Percentiles rank a stretch among this genome's conserved stretches.
Conservation (phyloP, 2,888 invertebrate genomes). For the Cryptus armator region DNA sequence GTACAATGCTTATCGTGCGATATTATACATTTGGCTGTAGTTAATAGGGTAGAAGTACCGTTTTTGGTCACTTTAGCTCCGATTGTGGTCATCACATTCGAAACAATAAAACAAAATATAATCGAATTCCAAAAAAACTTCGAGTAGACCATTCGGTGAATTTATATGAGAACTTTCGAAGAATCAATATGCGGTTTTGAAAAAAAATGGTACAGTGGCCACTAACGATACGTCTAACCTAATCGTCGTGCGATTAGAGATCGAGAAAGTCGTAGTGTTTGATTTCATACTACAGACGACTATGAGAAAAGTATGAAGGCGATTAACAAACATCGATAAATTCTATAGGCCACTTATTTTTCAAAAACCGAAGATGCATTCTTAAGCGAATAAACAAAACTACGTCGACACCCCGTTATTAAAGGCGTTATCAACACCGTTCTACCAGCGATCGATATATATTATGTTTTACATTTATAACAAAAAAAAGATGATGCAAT, state of each 20-base stretch:
- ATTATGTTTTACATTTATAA: not conserved
- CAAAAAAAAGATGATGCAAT: not conserved
- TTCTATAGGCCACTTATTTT: not conserved
- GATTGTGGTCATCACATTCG: no score
- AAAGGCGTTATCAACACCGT: not conserved
- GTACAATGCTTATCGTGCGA: not conserved
- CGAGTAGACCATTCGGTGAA: no score
- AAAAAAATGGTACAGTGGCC: no score
- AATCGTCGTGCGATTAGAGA: slow-evolving; percentile 2
- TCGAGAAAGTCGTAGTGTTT: not conserved
- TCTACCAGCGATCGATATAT: not conserved
- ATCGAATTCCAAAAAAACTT: no score
- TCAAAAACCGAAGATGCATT: not conserved
- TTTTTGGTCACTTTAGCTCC: no score
- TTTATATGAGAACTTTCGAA: no score
- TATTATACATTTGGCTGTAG: slow-evolving; percentile 51
- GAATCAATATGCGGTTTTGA: no score
- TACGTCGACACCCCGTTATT: not conserved
- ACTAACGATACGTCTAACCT: no score
- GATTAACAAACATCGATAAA: not conserved
- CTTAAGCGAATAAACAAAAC: not conserved
- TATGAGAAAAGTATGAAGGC: not conserved
- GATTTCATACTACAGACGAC: not conserved
- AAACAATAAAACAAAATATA: no score
- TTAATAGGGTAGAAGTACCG: not conserved